Percentiles rank a stretch among this genome's conserved stretches.
phyloP scores from a whole-genome alignment of 2,113 vertebrate genomes.

The Cynocephalus volans region DNA sequence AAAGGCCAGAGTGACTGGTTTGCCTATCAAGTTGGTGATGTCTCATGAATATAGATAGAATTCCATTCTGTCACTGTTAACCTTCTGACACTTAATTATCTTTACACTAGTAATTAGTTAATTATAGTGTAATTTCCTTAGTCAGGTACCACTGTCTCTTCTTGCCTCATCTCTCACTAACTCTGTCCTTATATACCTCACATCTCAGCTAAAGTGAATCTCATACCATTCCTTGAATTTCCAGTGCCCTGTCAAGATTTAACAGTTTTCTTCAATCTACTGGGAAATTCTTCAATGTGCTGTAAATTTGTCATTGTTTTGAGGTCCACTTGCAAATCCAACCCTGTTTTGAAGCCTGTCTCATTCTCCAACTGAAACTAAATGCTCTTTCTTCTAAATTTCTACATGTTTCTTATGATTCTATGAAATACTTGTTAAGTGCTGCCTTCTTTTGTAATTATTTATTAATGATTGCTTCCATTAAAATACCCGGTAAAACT shows the following conservation, averaged over 20 bases:
- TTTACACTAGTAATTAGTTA: conserved; percentile 19
- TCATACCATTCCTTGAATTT: not conserved
- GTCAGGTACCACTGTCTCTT: not conserved
- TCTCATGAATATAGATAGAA: conserved; percentile 1
- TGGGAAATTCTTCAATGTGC: not conserved
- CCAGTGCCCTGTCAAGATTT: not conserved
- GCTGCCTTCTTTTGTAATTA: not conserved
- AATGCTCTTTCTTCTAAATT: not conserved
- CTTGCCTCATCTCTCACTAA: not conserved
- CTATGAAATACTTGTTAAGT: not conserved
- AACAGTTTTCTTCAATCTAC: not conserved
- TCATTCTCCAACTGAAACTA: not conserved
- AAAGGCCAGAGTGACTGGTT: not conserved
- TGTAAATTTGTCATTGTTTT: not conserved
- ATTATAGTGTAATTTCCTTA: conserved; percentile 40
- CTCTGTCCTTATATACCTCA: not conserved
- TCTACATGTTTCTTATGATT: not conserved
- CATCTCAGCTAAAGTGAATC: not conserved
- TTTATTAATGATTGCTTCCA: not conserved
- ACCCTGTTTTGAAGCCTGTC: not conserved
- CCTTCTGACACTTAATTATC: conserved; percentile 35
- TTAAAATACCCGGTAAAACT: not conserved
- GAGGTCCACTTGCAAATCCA: not conserved
- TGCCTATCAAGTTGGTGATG: not conserved
- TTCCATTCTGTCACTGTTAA: not conserved